Percentiles rank a stretch among this genome's conserved stretches.
phyloP scores from a whole-genome alignment of 2,888 invertebrate genomes.

The Tinea trinotella region DNA sequence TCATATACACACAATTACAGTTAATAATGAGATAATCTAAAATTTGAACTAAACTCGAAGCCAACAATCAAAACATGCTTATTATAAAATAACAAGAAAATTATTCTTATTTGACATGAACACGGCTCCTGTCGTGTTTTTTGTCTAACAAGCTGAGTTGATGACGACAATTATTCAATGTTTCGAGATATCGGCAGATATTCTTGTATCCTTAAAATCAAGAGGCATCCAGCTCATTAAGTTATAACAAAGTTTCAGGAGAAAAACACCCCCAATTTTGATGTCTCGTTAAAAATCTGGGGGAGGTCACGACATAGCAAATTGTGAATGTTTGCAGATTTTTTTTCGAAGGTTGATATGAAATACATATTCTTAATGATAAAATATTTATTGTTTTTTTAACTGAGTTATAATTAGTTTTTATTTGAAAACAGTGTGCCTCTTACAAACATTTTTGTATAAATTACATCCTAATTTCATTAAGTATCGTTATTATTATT shows the following conservation, averaged over 20 bases:
- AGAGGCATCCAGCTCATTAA: conserved; percentile 20
- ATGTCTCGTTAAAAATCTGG: conserved; percentile 11
- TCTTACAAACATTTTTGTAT: too few species aligned
- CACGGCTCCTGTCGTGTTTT: conserved; percentile 26
- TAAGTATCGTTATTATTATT: too few species aligned
- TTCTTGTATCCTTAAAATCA: conserved; percentile 38
- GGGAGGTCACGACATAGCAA: conserved; percentile 5
- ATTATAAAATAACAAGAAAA: conserved; percentile 1
- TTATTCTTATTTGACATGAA: conserved; percentile 33
- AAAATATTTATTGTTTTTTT: too few species aligned
- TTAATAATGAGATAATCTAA: background rate
- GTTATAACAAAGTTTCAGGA: conserved; percentile 21
- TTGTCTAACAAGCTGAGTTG: conserved; percentile 60
- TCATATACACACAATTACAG: too few species aligned
- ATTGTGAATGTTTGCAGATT: background rate
- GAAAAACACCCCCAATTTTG: conserved; percentile 3
- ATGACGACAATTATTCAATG: conserved; percentile 71
- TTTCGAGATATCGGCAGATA: conserved; percentile 61
- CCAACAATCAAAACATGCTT: background rate
- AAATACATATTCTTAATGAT: background rate
- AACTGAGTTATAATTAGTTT: too few species aligned
- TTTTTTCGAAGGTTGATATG: background rate
- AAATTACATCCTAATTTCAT: too few species aligned
- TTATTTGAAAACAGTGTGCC: too few species aligned
- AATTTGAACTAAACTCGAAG: background rate